These are phyloP conservation scores for Elaphurus davidianus DNA, from an alignment of 2,113 vertebrate species.

Conservation along the genomic window DNA sequence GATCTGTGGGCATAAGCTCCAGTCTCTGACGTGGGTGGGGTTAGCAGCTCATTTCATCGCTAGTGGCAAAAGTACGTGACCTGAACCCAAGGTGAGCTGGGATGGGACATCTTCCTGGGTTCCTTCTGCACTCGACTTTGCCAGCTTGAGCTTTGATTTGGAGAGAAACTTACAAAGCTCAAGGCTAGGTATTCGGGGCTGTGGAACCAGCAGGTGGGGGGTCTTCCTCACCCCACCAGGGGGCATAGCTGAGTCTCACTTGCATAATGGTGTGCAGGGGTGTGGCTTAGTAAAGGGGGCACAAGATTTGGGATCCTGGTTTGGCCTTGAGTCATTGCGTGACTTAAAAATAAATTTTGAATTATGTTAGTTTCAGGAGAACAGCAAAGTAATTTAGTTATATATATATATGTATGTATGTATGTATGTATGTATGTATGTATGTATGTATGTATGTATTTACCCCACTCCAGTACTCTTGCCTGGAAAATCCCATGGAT, in stretches of 20 bases:
- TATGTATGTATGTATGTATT: too few relatives aligned
- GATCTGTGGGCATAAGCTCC: not conserved
- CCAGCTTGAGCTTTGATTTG: not conserved
- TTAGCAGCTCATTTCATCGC: rapidly evolving
- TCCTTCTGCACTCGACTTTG: not conserved
- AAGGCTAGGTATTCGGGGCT: not conserved
- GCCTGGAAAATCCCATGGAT: too few relatives aligned
- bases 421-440: too few relatives aligned
- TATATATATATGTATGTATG: too few relatives aligned
- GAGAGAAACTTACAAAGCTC: not conserved
- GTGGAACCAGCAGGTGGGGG: not conserved
- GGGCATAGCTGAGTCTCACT: not conserved
- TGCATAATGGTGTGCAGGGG: not conserved
- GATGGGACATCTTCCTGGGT: not conserved
- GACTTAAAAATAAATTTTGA: not conserved
- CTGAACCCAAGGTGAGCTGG: not conserved
- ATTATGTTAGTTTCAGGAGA: not conserved
- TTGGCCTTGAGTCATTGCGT: not conserved
- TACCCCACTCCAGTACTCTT: too few relatives aligned
- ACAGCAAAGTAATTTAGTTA: not conserved
- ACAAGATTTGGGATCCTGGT: not conserved
- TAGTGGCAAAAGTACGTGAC: not conserved
- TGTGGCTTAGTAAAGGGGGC: not conserved
- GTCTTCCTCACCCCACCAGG: rapidly evolving
- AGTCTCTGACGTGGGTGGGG: not conserved